Conservation (phyloP, 2,113 vertebrate genomes). For the Sander lucioperca region DNA sequence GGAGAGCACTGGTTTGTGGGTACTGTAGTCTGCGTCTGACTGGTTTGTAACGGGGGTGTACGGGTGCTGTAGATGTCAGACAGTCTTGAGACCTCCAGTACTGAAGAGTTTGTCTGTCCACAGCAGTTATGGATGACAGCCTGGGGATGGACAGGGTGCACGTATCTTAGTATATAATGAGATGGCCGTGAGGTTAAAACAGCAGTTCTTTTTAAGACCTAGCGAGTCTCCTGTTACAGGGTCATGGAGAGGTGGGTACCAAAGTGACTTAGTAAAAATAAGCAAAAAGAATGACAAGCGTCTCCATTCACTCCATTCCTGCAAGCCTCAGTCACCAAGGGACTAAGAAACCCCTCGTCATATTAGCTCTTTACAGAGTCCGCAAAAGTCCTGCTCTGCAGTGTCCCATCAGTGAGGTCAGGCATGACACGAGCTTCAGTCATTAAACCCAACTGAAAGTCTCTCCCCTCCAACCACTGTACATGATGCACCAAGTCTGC, state of each 20-base stretch:
- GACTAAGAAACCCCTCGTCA: constrained; percentile 49
- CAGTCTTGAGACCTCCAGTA: constrained; percentile 44
- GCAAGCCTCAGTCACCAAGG: constrained; percentile 45
- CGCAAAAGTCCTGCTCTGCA: constrained; percentile 52
- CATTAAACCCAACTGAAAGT: constrained; percentile 61
- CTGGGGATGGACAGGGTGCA: constrained; percentile 32
- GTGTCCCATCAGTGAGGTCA: constrained; percentile 57
- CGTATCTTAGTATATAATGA: constrained; percentile 61
- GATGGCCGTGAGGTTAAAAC: constrained; percentile 68
- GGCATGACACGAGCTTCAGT: constrained; percentile 38
- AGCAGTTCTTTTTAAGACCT: constrained; percentile 76
- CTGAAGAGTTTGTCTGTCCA: constrained; percentile 40
- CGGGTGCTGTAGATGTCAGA: constrained; percentile 25
- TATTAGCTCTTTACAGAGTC: constrained; percentile 66
- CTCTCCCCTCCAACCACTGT: constrained; percentile 62
- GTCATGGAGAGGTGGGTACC: constrained; percentile 82
- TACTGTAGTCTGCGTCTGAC: constrained; percentile 45
- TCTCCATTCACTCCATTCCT: constrained; percentile 71
- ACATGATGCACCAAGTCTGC: constrained; percentile 59
- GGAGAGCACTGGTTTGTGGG: constrained; percentile 66
- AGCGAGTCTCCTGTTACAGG: constrained; percentile 75
- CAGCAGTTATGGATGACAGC: constrained; percentile 16
- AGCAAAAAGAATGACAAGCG: constrained; percentile 76
- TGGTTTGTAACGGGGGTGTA: constrained; percentile 18
- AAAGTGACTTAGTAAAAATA: constrained; percentile 87